Evolutionary conservation across 2,888 invertebrate species (phyloP).

Genomic region (Neria commutata): DNA sequence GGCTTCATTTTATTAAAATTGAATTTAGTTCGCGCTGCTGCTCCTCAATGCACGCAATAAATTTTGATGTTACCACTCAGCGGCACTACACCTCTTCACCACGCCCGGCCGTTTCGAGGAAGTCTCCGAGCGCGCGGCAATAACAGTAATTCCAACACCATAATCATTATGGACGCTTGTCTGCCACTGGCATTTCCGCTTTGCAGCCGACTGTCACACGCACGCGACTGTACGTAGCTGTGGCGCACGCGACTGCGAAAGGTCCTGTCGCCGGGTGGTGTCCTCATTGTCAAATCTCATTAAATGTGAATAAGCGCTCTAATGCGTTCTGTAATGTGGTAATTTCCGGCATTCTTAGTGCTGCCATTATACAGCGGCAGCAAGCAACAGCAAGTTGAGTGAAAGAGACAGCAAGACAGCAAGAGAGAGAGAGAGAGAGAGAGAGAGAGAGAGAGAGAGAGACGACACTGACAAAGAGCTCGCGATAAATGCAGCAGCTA

Average conservation of each 20-base stretch:
- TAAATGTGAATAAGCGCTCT: constrained; percentile 36
- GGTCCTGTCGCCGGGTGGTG: constrained; percentile 2
- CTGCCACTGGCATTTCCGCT: constrained; percentile 15
- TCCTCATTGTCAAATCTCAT: constrained; percentile 33
- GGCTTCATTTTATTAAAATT: background rate
- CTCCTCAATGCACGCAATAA: background rate
- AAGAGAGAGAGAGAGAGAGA: background rate
- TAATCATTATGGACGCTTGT: constrained; percentile 5
- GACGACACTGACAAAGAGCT: background rate
- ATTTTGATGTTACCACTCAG: background rate
- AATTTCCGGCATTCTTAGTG: constrained; percentile 30
- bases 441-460: background rate
- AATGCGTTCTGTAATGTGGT: constrained; percentile 35
- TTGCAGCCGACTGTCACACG: constrained; percentile 5
- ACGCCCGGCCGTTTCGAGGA: background rate
- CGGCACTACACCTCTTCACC: background rate
- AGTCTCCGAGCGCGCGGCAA: background rate
- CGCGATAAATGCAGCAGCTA: constrained; percentile 7
- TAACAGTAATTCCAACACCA: background rate
- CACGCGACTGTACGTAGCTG: background rate
- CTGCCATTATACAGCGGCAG: background rate
- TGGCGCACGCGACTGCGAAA: too few species aligned
- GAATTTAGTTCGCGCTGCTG: background rate
- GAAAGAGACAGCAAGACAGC: background rate
- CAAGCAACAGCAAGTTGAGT: background rate